Percentiles rank a stretch among this genome's conserved stretches.
Conservation (phyloP, 2,888 invertebrate species). For the Syrphus vitripennis region DNA sequence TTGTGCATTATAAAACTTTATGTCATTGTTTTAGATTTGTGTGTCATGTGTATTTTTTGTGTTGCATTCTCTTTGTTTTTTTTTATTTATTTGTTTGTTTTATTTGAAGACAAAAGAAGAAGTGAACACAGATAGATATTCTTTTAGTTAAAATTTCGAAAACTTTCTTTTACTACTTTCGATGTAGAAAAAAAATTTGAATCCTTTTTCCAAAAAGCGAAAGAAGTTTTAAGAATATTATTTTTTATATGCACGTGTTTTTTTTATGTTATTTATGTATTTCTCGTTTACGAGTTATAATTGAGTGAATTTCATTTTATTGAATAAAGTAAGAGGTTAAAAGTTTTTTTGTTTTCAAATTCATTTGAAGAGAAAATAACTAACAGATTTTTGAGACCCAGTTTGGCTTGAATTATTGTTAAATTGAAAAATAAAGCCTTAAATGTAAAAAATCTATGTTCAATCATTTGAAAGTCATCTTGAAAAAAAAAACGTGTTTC, state of each 20-base stretch:
- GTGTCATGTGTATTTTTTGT: conserved; percentile 7
- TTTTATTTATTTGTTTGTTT: background rate
- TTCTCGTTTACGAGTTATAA: background rate
- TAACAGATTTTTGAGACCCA: too few species aligned
- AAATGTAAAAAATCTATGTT: background rate
- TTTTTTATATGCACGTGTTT: conserved; percentile 38
- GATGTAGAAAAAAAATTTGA: conserved; percentile 42
- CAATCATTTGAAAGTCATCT: background rate
- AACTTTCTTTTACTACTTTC: conserved; percentile 70
- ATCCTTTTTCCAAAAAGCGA: conserved; percentile 49
- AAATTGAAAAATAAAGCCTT: too few species aligned
- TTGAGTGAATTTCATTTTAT: background rate
- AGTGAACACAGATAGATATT: background rate
- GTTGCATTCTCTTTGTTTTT: background rate
- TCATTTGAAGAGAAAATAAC: too few species aligned
- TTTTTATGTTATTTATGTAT: background rate
- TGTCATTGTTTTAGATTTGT: conserved; percentile 32
- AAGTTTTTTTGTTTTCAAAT: too few species aligned
- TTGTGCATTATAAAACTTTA: conserved; percentile 43
- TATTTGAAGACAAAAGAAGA: background rate
- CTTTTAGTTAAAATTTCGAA: conserved; percentile 15
- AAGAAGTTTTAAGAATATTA: conserved; percentile 67
- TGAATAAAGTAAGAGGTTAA: background rate
- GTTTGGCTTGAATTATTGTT: too few species aligned
- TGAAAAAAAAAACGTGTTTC: background rate